These are phyloP conservation scores for Limnephilus rhombicus DNA, from an alignment of 2,888 invertebrate genomes.

Conservation along the genomic window DNA sequence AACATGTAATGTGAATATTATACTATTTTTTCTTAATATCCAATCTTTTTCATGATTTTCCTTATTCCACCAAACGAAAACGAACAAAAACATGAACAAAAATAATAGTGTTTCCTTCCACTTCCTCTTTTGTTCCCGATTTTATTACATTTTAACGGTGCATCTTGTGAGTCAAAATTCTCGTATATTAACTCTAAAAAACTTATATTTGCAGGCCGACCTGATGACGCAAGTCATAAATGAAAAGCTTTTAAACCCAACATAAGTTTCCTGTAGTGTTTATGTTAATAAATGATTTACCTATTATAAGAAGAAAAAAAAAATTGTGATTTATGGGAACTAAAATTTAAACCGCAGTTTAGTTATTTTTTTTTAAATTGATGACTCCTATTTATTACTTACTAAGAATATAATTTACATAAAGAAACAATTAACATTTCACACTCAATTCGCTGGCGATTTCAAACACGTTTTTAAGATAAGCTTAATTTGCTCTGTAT, in stretches of 20 bases:
- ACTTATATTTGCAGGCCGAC: no score
- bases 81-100: no score
- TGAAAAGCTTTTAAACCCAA: background rate
- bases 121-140: no score
- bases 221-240: background rate
- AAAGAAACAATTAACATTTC: background rate
- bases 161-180: no score
- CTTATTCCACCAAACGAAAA: no score
- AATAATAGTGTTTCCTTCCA: no score
- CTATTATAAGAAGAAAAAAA: background rate
- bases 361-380: background rate
- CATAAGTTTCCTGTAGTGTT: background rate
- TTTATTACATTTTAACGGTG: no score
- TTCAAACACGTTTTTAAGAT: background rate
- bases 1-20: no score
- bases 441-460: background rate
- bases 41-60: no score
- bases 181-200: no score
- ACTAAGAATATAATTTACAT: background rate
- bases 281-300: background rate
- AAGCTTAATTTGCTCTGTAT: background rate
- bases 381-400: background rate
- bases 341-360: background rate
- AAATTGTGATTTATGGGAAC: background rate
- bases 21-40: no score